Evolutionary conservation across 2,888 invertebrate species (phyloP), one percentile per base, ranked within the genome.

Genomic region (Argyresthia goedartella): DNA sequence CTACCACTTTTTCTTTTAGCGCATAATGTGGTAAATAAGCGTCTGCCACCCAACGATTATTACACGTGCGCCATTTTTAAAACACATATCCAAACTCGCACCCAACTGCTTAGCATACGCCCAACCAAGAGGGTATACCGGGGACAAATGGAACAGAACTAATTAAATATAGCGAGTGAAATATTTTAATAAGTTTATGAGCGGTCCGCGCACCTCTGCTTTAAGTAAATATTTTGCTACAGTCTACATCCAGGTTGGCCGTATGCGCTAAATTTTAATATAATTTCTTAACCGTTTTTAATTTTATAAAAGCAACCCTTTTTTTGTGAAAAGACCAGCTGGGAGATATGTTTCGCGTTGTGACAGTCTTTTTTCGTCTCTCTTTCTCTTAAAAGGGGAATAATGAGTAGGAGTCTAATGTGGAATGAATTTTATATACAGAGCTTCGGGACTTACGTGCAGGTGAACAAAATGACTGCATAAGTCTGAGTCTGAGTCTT

Each of bases 131-230:
- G 48, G 62, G 73, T 63, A 67, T 64, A 60, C 55, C 50, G 62
- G 69, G 73, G 73, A 76, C 79, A 78, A 78, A 81, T 77, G 76
- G 78, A 67, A 73, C 72, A 71, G 71, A 67, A 70, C 78, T 84
- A 85, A 85, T 82, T 82, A 85, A 81, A 86, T 82, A 81, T 76
- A 74, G 72, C 74, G 73, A 73, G 76, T 34, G 50, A 78, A 78
- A 80, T 85, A 86, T 86, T 86, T 85, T 85, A 86, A 84, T 82
- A 84, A 85, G 81, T 85, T 85, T 84, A 85, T 67, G 82, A 73
- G 73, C 70, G 71, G 50, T 49, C 52, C 53, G 51, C 66, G 62
- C 67, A 66, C 65, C 63, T 67, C 67, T 67, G 74, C 70, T 79
- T 76, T 73, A 80, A 73, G 81, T 50, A 85, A 84, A 81, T 80